phyloP scores from a whole-genome alignment of 1,140 invertebrate genomes.

The Dendrolimus kikuchii region DNA sequence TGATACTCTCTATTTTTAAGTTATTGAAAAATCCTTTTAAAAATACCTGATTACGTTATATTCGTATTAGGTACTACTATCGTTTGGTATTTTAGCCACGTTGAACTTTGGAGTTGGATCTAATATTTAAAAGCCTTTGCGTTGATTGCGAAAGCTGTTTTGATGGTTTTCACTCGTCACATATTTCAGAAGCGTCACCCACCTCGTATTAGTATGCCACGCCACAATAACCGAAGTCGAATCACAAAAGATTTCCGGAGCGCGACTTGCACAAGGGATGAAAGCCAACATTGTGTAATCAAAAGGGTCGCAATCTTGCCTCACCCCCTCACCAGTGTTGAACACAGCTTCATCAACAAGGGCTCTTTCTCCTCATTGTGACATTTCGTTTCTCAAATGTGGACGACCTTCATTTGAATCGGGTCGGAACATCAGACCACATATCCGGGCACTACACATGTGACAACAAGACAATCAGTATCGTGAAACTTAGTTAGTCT shows the following conservation, averaged over 20 bases:
- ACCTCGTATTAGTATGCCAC: conserved; percentile 64
- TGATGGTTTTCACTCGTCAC: conserved; percentile 28
- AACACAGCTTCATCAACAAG: conserved; percentile 66
- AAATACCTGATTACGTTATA: no score
- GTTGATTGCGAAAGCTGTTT: conserved; percentile 15
- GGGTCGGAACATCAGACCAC: background rate
- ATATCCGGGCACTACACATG: no score
- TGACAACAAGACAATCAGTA: no score
- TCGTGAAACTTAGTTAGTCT: no score
- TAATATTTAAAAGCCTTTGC: background rate
- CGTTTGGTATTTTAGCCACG: no score
- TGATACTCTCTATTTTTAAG: no score
- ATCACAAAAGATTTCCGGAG: conserved; percentile 71
- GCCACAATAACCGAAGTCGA: conserved; percentile 65
- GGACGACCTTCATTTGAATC: conserved; percentile 3
- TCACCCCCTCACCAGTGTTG: conserved; percentile 45
- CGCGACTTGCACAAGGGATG: conserved; percentile 68
- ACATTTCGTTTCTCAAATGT: conserved; percentile 42
- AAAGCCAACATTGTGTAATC: conserved; percentile 70
- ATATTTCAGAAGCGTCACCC: conserved; percentile 49
- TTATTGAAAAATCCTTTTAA: no score
- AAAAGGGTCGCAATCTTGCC: conserved; percentile 67
- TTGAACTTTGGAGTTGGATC: background rate
- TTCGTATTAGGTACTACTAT: no score
- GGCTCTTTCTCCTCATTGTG: conserved; percentile 60